A percentile compares a stretch with the other conserved stretches of the same genome.
phyloP scores from a whole-genome alignment of 2,888 invertebrate genomes.

The Troilus luridus region DNA sequence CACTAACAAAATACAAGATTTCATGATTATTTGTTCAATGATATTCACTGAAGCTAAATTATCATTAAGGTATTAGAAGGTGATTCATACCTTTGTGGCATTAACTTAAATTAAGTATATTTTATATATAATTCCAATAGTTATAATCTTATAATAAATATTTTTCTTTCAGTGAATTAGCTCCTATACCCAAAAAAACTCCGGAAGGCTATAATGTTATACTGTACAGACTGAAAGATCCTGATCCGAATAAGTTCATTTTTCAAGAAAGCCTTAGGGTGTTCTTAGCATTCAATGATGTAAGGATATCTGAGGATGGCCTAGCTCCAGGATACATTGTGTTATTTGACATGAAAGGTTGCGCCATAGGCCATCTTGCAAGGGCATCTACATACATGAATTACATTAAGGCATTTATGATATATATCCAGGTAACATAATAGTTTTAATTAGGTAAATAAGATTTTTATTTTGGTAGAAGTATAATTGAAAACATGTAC shows the following conservation, averaged over 20 bases:
- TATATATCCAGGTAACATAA: slow-evolving; percentile 67
- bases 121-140: background rate
- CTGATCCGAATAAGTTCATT: slow-evolving; percentile 66
- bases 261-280: slow-evolving; percentile 66
- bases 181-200: slow-evolving; percentile 64
- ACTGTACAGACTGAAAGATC: slow-evolving; percentile 66
- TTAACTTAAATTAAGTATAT: too few species aligned
- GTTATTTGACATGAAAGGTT: slow-evolving; percentile 67
- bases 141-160: background rate
- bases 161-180: slow-evolving; percentile 65
- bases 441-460: background rate
- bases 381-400: slow-evolving; percentile 65
- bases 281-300: slow-evolving; percentile 67
- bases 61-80: too few species aligned
- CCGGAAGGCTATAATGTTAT: slow-evolving; percentile 67
- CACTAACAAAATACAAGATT: too few species aligned
- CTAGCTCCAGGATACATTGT: slow-evolving; percentile 67
- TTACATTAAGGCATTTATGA: slow-evolving; percentile 67
- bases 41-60: too few species aligned
- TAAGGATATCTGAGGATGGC: slow-evolving; percentile 67
- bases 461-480: background rate
- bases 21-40: too few species aligned
- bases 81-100: too few species aligned
- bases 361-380: slow-evolving; percentile 67
- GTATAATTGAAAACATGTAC: background rate